These are phyloP conservation scores for Sphenodon punctatus DNA, from an alignment of 2,797 vertebrate species.

Conservation along the genomic window DNA sequence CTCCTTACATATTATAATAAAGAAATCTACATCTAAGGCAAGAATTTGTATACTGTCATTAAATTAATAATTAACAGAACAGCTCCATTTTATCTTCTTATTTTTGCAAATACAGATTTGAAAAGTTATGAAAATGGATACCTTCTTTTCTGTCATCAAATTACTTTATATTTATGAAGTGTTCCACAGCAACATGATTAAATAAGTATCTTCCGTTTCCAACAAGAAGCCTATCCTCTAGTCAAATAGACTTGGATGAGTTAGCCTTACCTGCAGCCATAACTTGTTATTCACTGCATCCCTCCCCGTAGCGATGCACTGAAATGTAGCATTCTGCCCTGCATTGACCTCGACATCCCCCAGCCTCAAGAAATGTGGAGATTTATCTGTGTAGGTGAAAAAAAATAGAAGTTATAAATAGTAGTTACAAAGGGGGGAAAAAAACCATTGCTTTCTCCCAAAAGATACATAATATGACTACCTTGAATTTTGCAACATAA, in stretches of 20 bases:
- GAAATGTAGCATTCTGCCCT: constrained; percentile 97
- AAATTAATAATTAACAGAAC: no score
- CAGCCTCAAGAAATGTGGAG: constrained; percentile 95
- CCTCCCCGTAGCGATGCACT: constrained; percentile 94
- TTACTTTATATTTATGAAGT: background rate
- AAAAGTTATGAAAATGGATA: background rate
- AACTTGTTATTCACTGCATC: constrained; percentile 94
- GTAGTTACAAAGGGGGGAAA: background rate
- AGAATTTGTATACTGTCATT: no score
- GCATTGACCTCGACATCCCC: constrained; percentile 98
- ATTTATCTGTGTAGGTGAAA: constrained; percentile 86
- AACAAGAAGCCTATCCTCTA: background rate
- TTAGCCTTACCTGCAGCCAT: constrained; percentile 92
- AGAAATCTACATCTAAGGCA: no score
- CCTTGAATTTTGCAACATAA: no score
- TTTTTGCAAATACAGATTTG: background rate
- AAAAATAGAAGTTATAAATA: constrained; percentile 29
- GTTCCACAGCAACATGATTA: background rate
- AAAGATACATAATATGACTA: background rate
- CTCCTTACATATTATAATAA: background rate
- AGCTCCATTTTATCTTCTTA: no score
- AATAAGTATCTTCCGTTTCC: constrained; percentile 20
- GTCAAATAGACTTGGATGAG: constrained; percentile 9
- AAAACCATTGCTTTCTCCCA: background rate
- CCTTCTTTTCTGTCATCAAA: background rate